phyloP scores from a whole-genome alignment of 2,888 invertebrate species.

The Notodonta dromedarius region DNA sequence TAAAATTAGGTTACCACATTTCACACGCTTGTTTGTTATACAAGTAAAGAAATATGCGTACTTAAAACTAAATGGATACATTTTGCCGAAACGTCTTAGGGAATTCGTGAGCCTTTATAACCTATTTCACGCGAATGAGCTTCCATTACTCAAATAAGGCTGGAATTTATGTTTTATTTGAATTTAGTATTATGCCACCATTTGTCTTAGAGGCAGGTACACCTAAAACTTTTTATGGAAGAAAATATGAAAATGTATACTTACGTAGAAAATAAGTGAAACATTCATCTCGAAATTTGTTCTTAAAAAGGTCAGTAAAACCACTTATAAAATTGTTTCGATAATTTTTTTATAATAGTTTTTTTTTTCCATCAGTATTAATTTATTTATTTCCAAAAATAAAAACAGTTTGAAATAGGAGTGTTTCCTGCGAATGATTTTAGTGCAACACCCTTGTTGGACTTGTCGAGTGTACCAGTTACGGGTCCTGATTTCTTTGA shows the following conservation, averaged over 20 bases:
- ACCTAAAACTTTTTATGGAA: neutral
- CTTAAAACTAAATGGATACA: conserved; percentile 28
- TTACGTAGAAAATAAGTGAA: too few species aligned
- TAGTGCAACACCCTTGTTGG: too few species aligned
- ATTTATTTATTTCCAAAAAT: too few species aligned
- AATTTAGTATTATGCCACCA: conserved; percentile 3
- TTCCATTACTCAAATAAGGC: conserved; percentile 16
- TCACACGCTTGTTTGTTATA: neutral
- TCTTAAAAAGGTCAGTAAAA: too few species aligned
- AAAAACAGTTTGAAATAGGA: too few species aligned
- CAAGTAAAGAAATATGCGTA: conserved; percentile 27
- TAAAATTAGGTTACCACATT: conserved; percentile 6
- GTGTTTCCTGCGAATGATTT: too few species aligned
- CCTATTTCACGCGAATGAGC: conserved; percentile 21
- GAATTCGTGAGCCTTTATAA: conserved; percentile 30
- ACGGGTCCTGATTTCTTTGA: neutral
- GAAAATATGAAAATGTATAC: neutral
- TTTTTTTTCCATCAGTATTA: too few species aligned
- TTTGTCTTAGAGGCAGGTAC: neutral
- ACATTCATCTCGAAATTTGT: too few species aligned
- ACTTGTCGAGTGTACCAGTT: too few species aligned
- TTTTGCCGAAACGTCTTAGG: conserved; percentile 26
- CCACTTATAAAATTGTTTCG: too few species aligned
- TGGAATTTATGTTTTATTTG: neutral
- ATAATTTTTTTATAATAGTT: too few species aligned